Base-by-base conservation (phyloP, 2,888 invertebrate genomes). In the Orchesellides sinensis region DNA sequence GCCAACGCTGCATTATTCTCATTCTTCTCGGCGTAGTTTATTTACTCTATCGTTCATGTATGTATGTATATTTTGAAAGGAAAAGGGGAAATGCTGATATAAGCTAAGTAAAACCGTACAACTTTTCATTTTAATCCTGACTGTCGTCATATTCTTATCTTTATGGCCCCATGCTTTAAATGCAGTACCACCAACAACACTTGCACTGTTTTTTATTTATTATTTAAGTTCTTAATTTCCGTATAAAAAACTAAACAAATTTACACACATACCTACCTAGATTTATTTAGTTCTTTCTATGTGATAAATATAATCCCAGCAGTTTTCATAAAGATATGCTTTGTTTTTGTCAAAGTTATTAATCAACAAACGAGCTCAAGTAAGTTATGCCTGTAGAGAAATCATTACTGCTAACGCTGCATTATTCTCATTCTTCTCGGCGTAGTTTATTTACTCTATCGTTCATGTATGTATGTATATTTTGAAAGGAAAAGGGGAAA, bases 201-300 rank as follows among this genome's bases (percentile, higher is more conserved):
- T 74, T 63, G 63, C 73, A 63, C 73, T 72, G 59, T 52, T 35
- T 65, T 45, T 70, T 54, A 40, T 45, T 56, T n/a, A n/a, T n/a
- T n/a, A n/a, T n/a, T n/a, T n/a, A n/a, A n/a, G n/a, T n/a, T 70
- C 32, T 70, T 73, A 74, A 59, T 77, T 77, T 77, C 77, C 77
- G 66, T 77, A 68, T 77, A 35, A 66, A n/a, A n/a, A 77, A 45
- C 6, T 14, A 77, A n/a, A 66, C 65, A 66, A 75, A 68, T 77
- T 77, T 77, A 77, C 68, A 59, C 45, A n/a, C n/a, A n/a, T n/a
- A n/a, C n/a, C n/a, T n/a, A n/a, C n/a, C n/a, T n/a, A n/a, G n/a
- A n/a, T n/a, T n/a, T n/a, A n/a, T n/a, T n/a, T n/a, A n/a, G n/a
- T n/a, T 54, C 54, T 75, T 66, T 54, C 63, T 59, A 27, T 63